These are phyloP conservation scores for Apodemia zela DNA, from an alignment of 2,888 invertebrate genomes.

Conservation along the genomic window DNA sequence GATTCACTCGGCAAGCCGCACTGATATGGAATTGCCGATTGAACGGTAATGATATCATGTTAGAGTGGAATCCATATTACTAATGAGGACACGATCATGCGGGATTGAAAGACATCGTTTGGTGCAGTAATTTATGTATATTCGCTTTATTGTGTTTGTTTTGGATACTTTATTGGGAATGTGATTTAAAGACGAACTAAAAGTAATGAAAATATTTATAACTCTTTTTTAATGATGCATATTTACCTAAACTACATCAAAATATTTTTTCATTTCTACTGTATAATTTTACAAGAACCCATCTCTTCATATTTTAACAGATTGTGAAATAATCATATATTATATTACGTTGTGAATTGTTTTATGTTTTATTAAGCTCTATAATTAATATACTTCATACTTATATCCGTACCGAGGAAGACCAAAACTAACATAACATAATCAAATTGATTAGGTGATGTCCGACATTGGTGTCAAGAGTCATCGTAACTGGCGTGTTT, in stretches of 20 bases:
- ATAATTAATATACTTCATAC: too few relatives aligned
- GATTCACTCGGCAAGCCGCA: conserved; percentile 13
- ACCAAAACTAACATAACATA: too few relatives aligned
- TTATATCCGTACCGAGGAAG: too few relatives aligned
- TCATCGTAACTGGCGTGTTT: too few relatives aligned
- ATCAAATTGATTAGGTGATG: too few relatives aligned
- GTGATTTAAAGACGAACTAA: not conserved
- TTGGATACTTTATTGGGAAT: conserved; percentile 13
- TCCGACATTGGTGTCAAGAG: too few relatives aligned
- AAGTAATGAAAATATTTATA: not conserved
- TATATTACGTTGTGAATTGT: not conserved
- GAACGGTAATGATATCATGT: conserved; percentile 39
- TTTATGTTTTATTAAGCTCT: conserved; percentile 37
- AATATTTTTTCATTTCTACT: too few relatives aligned
- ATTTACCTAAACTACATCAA: not conserved
- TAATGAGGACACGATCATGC: conserved; percentile 54
- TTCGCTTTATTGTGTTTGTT: conserved; percentile 22
- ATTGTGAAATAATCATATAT: not conserved
- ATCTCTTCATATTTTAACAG: too few relatives aligned
- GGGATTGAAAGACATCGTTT: conserved; percentile 37
- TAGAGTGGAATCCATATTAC: conserved; percentile 42
- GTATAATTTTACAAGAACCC: too few relatives aligned
- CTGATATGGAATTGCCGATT: conserved; percentile 25
- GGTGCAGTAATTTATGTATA: conserved; percentile 30
- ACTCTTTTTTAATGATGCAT: not conserved